phyloP scores from a whole-genome alignment of 1,140 invertebrate species.

The Diabrotica virgifera region DNA sequence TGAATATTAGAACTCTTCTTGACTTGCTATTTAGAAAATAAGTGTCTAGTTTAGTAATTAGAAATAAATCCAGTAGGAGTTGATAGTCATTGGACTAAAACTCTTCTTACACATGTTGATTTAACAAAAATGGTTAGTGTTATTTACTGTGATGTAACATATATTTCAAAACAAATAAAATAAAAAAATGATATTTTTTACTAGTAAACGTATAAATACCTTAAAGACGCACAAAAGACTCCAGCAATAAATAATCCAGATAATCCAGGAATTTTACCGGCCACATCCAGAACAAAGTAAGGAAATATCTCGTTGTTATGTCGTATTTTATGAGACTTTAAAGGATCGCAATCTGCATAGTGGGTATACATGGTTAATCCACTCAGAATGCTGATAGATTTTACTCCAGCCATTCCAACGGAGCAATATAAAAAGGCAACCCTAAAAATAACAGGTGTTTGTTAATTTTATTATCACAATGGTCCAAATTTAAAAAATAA shows the following conservation, averaged over 20 bases:
- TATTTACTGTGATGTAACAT: too few relatives aligned
- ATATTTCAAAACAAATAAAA: too few relatives aligned
- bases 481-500: too few relatives aligned
- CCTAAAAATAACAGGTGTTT: slow-evolving; percentile 22
- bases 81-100: too few relatives aligned
- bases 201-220: slow-evolving; percentile 43
- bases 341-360: slow-evolving; percentile 71
- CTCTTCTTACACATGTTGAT: too few relatives aligned
- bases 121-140: too few relatives aligned
- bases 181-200: too few relatives aligned
- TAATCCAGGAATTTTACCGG: slow-evolving; percentile 53
- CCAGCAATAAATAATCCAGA: slow-evolving; percentile 64
- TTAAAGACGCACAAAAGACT: slow-evolving; percentile 64
- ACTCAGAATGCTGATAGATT: slow-evolving; percentile 52
- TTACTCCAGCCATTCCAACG: slow-evolving; percentile 50
- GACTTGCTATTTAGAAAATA: too few relatives aligned
- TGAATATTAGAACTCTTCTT: too few relatives aligned
- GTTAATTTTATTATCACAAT: not conserved
- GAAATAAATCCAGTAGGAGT: too few relatives aligned
- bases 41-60: too few relatives aligned
- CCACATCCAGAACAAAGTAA: slow-evolving; percentile 55
- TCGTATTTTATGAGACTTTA: slow-evolving; percentile 54
- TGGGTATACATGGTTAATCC: slow-evolving; percentile 74
- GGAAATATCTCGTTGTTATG: slow-evolving; percentile 53
- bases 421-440: slow-evolving; percentile 48